Percentiles rank a stretch among this genome's conserved stretches.
phyloP scores from a whole-genome alignment of 2,888 invertebrate genomes.

The Bimastos eiseni region DNA sequence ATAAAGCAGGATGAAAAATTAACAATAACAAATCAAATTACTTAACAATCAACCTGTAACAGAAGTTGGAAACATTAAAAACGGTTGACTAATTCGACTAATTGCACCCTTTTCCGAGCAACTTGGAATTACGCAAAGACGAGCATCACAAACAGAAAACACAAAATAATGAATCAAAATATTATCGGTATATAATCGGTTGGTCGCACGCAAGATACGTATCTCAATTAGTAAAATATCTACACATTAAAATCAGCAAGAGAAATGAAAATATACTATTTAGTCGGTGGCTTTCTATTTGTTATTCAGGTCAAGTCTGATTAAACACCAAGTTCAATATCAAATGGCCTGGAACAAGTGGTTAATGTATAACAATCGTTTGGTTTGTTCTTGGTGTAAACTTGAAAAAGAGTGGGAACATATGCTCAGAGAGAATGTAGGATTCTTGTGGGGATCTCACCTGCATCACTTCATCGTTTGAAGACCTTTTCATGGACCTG shows the following conservation, averaged over 20 bases:
- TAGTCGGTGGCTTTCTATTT: not conserved
- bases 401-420: not conserved
- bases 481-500: too few relatives aligned
- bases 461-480: too few relatives aligned
- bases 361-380: not conserved
- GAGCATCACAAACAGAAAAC: not conserved
- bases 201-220: not conserved
- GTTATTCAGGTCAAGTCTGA: not conserved
- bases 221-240: constrained; percentile 5
- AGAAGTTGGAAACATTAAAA: not conserved
- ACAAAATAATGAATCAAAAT: not conserved
- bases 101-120: not conserved
- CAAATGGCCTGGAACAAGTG: not conserved
- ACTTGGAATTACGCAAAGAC: not conserved
- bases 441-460: too few relatives aligned
- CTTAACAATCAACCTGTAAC: not conserved
- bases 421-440: not conserved
- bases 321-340: not conserved
- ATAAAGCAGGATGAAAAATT: not conserved
- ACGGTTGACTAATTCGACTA: not conserved
- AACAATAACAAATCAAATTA: not conserved
- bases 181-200: constrained; percentile 3
- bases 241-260: not conserved
- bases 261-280: not conserved
- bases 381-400: not conserved